Conservation (phyloP, 1,140 invertebrate genomes). For the Halyomorpha halys region DNA sequence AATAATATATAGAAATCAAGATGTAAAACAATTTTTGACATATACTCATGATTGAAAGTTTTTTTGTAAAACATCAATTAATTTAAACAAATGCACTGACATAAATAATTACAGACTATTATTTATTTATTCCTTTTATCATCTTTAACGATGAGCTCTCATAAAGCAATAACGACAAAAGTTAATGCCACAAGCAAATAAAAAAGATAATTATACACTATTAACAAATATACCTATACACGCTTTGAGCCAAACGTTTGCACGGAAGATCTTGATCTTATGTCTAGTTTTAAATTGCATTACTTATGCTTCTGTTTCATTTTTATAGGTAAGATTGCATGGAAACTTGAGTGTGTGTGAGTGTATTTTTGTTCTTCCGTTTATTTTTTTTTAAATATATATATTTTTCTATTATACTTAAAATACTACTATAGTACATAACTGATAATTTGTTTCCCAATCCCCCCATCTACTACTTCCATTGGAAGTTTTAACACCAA, state of each 20-base stretch:
- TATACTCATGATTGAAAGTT: too few relatives aligned
- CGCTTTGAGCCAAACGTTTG: constrained; percentile 25
- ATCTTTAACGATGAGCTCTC: constrained; percentile 17
- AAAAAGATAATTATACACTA: constrained; percentile 17
- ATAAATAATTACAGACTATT: too few relatives aligned
- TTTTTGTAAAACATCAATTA: too few relatives aligned
- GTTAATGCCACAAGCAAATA: constrained; percentile 17
- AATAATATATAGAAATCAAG: constrained; percentile 2
- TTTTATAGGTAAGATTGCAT: constrained; percentile 13
- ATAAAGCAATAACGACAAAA: constrained; percentile 18
- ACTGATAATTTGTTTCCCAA: constrained; percentile 3
- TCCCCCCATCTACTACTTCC: constrained; percentile 14
- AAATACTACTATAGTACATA: constrained; percentile 16
- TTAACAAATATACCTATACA: constrained; percentile 23
- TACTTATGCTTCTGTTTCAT: neutral
- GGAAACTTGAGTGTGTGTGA: neutral
- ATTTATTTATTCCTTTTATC: neutral
- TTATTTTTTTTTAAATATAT: too few relatives aligned
- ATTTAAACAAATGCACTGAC: too few relatives aligned
- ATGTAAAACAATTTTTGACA: too few relatives aligned
- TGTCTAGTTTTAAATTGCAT: constrained; percentile 14
- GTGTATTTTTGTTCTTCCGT: constrained; percentile 12
- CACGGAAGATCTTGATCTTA: constrained; percentile 24
- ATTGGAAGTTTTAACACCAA: constrained; percentile 22
- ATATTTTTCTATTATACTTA: constrained; percentile 14